Percentiles rank a stretch among this genome's conserved stretches.
phyloP scores from a whole-genome alignment of 2,888 invertebrate genomes.

The Emmelina monodactyla region DNA sequence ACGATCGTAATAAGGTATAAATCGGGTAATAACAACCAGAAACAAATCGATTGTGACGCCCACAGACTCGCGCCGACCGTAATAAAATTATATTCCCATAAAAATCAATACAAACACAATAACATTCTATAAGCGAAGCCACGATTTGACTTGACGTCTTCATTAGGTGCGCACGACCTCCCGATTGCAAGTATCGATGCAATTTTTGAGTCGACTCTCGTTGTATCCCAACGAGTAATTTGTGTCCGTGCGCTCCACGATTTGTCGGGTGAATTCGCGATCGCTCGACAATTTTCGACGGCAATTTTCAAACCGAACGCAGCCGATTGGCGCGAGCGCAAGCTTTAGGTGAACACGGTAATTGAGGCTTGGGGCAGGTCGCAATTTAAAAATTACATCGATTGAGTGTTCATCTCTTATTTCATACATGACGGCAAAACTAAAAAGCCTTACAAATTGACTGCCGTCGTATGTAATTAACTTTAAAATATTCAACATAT shows the following conservation, averaged over 20 bases:
- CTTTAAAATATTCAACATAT: too few relatives aligned
- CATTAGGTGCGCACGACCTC: conserved; percentile 55
- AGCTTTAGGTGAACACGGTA: conserved; percentile 35
- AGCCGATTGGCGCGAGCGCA: conserved; percentile 38
- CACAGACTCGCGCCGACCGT: conserved; percentile 22
- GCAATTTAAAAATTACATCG: conserved; percentile 57
- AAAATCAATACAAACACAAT: conserved; percentile 56
- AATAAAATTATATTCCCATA: conserved; percentile 51
- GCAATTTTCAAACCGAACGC: conserved; percentile 46
- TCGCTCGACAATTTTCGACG: conserved; percentile 44
- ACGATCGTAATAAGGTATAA: conserved; percentile 14
- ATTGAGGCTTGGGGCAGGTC: conserved; percentile 52
- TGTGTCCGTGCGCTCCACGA: conserved; percentile 41
- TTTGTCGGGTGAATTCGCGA: conserved; percentile 41
- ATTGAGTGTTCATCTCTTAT: conserved; percentile 48
- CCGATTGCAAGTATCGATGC: conserved; percentile 36
- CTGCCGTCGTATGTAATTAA: conserved; percentile 28
- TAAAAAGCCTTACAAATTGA: conserved; percentile 37
- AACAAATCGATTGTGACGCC: conserved; percentile 24
- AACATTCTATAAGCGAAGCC: conserved; percentile 40
- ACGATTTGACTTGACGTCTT: conserved; percentile 57
- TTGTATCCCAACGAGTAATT: conserved; percentile 28
- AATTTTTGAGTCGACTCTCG: conserved; percentile 41
- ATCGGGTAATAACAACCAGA: conserved; percentile 21
- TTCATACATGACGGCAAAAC: conserved; percentile 25